Evolutionary conservation across 2,797 vertebrate species (phyloP).

Genomic region (Microctenopoma lineatum): DNA sequence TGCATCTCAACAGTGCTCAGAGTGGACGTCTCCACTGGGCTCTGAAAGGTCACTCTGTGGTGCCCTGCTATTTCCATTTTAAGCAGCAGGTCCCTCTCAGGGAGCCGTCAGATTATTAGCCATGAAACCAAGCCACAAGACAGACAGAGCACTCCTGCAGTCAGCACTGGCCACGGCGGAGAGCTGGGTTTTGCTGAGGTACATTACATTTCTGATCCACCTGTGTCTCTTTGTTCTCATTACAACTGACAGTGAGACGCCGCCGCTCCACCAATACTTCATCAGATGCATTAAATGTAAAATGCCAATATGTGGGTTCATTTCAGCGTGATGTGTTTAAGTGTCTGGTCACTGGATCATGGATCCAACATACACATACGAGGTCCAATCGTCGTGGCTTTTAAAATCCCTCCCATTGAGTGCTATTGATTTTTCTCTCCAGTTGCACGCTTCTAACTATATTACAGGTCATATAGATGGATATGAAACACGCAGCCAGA

Average conservation of each 20-base stretch:
- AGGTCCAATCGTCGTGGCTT: slow-evolving; percentile 4
- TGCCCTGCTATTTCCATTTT: slow-evolving; percentile 60
- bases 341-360: background rate
- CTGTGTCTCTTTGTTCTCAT: background rate
- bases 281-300: background rate
- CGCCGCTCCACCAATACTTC: background rate
- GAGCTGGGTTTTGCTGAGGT: slow-evolving; percentile 2
- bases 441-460: slow-evolving; percentile 9
- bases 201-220: background rate
- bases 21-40: slow-evolving; percentile 46
- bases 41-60: slow-evolving; percentile 61
- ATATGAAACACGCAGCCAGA: background rate
- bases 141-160: slow-evolving; percentile 26
- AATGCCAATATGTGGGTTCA: background rate
- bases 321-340: background rate
- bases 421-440: slow-evolving; percentile 53
- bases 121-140: slow-evolving; percentile 45
- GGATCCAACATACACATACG: background rate
- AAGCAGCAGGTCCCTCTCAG: slow-evolving; percentile 55
- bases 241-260: background rate
- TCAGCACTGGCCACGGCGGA: background rate
- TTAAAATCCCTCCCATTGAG: slow-evolving; percentile 14
- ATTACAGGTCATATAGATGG: background rate
- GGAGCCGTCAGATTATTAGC: slow-evolving; percentile 44
- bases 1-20: slow-evolving; percentile 35